Evolutionary conservation across 2,113 vertebrate species (phyloP).

Genomic region (Seriola rivoliana): DNA sequence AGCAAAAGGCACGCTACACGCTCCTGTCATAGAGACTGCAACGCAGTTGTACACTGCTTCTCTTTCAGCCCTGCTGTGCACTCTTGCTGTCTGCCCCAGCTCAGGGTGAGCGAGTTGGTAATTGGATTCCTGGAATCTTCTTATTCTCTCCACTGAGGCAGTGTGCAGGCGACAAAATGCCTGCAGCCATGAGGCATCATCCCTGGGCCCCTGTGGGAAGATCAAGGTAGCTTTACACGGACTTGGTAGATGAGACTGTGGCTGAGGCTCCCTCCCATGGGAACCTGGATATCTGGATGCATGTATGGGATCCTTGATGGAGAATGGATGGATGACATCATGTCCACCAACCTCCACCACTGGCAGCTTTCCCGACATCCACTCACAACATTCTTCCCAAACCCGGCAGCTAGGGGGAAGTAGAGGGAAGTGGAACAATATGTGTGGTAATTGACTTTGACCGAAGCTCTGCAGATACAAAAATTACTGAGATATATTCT

Average conservation of each 20-base stretch:
- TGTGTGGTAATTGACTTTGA: slow-evolving; percentile 40
- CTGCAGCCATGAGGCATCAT: slow-evolving; percentile 71
- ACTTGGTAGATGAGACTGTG: slow-evolving; percentile 60
- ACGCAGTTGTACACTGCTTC: slow-evolving; percentile 18
- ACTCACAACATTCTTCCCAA: slow-evolving; percentile 26
- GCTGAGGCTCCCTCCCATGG: slow-evolving; percentile 53
- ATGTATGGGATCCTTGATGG: slow-evolving; percentile 48
- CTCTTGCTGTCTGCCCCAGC: slow-evolving; percentile 56
- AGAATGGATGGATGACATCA: slow-evolving; percentile 45
- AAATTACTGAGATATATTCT: slow-evolving; percentile 36
- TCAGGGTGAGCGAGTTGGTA: slow-evolving; percentile 72
- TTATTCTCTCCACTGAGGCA: slow-evolving; percentile 76
- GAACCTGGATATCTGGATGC: slow-evolving; percentile 49
- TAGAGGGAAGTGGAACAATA: slow-evolving; percentile 33
- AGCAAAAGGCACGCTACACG: neutral
- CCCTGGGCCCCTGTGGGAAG: slow-evolving; percentile 62
- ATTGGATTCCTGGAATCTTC: slow-evolving; percentile 82
- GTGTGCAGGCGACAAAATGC: slow-evolving; percentile 74
- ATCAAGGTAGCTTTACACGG: slow-evolving; percentile 75
- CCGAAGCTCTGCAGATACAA: slow-evolving; percentile 20
- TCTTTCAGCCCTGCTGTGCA: slow-evolving; percentile 53
- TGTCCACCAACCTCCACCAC: slow-evolving; percentile 1
- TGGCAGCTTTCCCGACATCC: slow-evolving; percentile 21
- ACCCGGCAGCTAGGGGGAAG: slow-evolving; percentile 16
- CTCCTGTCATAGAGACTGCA: slow-evolving; percentile 45